Evolutionary conservation across 2,797 vertebrate genomes (phyloP), one percentile per base, ranked within the genome.

Genomic region (Myripristis murdjan): DNA sequence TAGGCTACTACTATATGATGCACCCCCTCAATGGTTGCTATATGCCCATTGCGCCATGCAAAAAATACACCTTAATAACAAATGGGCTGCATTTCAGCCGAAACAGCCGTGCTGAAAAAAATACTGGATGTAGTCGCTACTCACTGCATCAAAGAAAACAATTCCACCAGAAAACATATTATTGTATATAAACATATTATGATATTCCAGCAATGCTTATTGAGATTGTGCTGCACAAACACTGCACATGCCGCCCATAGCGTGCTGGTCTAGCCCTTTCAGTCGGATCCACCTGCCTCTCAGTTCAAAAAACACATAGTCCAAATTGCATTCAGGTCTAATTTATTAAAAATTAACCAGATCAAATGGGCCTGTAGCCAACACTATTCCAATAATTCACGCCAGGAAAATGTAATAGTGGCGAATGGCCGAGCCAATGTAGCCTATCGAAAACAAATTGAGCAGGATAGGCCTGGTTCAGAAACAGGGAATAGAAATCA

Each of bases 11-110:
- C 86, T 83, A 88, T 89, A 85, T 93, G 91, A 92, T 93, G 91
- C 92, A 84, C 90, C 87, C 79, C 76, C 56, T 8, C 86, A 83
- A 90, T 90, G 89, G 89, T 91, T 91, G 92, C 90, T 91, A 93
- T 93, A 91, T 92, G 88, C 87, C 89, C 89, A 91, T 87, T 92
- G 91, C 92, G 90, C 90, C 85, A 90, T 81, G 90, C 91, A 89
- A 82, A n/a, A 87, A 90, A 88, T 8, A 85, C 85, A 37, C 68
- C 76, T 55, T 57, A 84, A 75, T 48, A 31, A 53, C 51, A 61
- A 64, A 74, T 0, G 69, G n/a, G 61, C 77, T 60, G 75, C 61
- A 28, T 80, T 72, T 74, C 14, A 48, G 14, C 18, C 49, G 67
- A 31, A 59, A 65, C 51, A 39, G 43, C 57, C n/a, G 56, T 28